Conservation (phyloP, 2,113 vertebrate genomes). For the Noturus placidus region DNA sequence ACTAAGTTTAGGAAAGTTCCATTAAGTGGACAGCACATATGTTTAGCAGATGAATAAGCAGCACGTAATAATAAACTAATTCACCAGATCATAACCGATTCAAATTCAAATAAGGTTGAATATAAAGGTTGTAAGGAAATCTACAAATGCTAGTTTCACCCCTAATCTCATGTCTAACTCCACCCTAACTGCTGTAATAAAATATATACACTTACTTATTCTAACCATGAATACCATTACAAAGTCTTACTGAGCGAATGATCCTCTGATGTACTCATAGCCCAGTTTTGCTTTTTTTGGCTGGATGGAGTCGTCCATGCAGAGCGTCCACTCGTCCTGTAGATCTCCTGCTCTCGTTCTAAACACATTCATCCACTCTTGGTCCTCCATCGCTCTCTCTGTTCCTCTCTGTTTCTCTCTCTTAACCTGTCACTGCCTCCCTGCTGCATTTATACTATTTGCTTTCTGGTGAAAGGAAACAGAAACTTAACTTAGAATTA, state of each 20-base stretch:
- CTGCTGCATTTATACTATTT: slow-evolving; percentile 4
- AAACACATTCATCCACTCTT: slow-evolving; percentile 49
- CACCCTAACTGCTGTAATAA: too few relatives aligned
- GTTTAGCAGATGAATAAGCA: background rate
- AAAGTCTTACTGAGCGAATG: slow-evolving; percentile 59
- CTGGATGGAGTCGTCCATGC: slow-evolving; percentile 56
- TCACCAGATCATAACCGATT: background rate
- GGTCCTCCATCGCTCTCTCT: slow-evolving; percentile 44
- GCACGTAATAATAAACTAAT: background rate
- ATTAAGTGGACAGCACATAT: background rate
- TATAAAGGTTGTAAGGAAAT: background rate
- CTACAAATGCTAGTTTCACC: too few relatives aligned
- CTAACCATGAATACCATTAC: background rate
- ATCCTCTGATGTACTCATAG: slow-evolving; percentile 60
- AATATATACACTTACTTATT: too few relatives aligned
- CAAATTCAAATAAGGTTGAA: background rate
- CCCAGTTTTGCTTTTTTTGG: rapidly evolving
- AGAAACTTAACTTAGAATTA: slow-evolving; percentile 6
- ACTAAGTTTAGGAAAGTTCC: background rate
- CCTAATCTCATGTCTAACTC: too few relatives aligned
- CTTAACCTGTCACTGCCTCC: background rate
- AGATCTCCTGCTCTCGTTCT: slow-evolving; percentile 1
- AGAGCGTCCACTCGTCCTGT: slow-evolving; percentile 57
- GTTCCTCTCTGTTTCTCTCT: slow-evolving; percentile 14
- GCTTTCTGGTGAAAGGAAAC: slow-evolving; percentile 15